Conservation (phyloP, 1,140 invertebrate species). For the Trachymyrmex septentrionalis region DNA sequence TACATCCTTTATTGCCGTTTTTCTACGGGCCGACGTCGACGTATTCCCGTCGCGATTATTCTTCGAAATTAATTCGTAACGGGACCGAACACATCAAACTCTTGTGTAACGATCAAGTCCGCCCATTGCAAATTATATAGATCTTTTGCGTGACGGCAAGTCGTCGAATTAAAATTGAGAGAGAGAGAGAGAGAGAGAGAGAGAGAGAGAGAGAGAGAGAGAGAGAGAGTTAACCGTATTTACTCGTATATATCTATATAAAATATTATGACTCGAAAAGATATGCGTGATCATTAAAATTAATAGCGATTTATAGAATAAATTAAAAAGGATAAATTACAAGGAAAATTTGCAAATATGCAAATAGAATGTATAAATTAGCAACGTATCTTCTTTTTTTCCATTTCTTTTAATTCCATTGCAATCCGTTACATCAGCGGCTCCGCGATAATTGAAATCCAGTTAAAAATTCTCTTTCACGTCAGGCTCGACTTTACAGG, state of each 20-base stretch:
- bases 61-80: not conserved
- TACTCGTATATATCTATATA: not conserved
- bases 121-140: not conserved
- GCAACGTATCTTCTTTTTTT: not conserved
- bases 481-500: too few relatives aligned
- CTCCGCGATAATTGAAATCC: not conserved
- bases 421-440: not conserved
- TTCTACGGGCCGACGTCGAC: not conserved
- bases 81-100: not conserved
- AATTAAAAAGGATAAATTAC: not conserved
- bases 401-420: not conserved
- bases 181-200: too few relatives aligned
- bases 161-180: not conserved
- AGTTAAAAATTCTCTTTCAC: not conserved
- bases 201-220: too few relatives aligned
- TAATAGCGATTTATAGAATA: not conserved
- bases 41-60: slow-evolving; percentile 8
- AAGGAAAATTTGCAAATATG: too few relatives aligned
- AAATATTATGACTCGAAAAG: not conserved
- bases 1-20: slow-evolving; percentile 12
- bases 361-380: not conserved
- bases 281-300: not conserved
- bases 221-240: not conserved
- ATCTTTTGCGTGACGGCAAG: not conserved
- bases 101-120: not conserved